These are phyloP conservation scores for Muscidifurax raptorellus DNA, from an alignment of 1,140 invertebrate genomes.

Conservation along the genomic window DNA sequence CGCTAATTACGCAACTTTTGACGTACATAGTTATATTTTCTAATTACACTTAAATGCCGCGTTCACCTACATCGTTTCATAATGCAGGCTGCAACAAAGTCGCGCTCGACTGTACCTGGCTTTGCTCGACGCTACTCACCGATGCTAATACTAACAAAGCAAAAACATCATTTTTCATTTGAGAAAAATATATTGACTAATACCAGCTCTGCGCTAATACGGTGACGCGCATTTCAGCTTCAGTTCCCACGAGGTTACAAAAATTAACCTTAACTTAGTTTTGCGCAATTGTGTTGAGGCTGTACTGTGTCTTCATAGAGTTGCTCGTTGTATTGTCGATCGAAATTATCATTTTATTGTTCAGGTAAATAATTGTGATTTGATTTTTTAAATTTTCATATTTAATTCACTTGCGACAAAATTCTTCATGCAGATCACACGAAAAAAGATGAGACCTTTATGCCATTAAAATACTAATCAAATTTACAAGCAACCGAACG, in stretches of 20 bases:
- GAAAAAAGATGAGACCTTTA: too few relatives aligned
- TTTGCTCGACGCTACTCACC: neutral
- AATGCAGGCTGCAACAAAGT: slow-evolving; percentile 39
- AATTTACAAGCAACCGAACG: too few relatives aligned
- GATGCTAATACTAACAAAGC: slow-evolving; percentile 46
- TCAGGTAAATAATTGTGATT: too few relatives aligned
- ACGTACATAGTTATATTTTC: slow-evolving; percentile 47
- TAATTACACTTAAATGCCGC: slow-evolving; percentile 49
- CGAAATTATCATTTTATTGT: neutral
- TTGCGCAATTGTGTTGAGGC: slow-evolving; percentile 40
- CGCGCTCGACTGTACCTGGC: neutral
- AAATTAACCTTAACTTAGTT: slow-evolving; percentile 49
- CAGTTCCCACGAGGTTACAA: slow-evolving; percentile 46
- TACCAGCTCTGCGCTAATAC: slow-evolving; percentile 17
- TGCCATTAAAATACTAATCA: too few relatives aligned
- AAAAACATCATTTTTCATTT: slow-evolving; percentile 42
- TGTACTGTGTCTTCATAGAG: slow-evolving; percentile 12
- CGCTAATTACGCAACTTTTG: slow-evolving; percentile 48
- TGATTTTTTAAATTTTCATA: too few relatives aligned
- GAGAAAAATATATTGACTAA: slow-evolving; percentile 42
- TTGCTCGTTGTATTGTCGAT: neutral
- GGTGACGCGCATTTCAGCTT: neutral
- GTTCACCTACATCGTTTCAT: slow-evolving; percentile 48
- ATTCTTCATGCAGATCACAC: too few relatives aligned
- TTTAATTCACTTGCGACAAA: too few relatives aligned